phyloP scores from a whole-genome alignment of 2,113 vertebrate species.

The Eubucco bourcierii region DNA sequence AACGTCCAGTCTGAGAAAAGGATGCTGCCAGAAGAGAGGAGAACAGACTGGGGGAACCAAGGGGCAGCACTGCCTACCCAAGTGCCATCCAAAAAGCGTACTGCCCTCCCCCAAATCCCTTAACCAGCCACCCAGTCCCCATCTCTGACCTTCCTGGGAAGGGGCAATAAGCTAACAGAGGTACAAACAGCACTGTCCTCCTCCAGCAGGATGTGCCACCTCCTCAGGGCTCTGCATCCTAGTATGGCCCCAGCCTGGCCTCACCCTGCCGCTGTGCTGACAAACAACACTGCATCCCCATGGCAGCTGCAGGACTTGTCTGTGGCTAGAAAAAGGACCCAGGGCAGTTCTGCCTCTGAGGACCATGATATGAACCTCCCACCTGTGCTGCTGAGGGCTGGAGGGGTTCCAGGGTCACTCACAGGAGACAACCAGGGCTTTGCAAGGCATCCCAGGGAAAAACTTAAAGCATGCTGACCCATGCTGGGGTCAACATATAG shows the following conservation, averaged over 20 bases:
- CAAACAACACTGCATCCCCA: fast-evolving
- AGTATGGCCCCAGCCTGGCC: not conserved
- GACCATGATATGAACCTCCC: not conserved
- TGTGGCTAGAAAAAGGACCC: not conserved
- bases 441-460: fast-evolving
- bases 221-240: not conserved
- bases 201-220: not conserved
- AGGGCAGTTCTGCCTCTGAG: not conserved
- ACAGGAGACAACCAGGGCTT: fast-evolving
- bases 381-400: not conserved
- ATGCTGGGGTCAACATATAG: fast-evolving
- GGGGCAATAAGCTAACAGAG: not conserved
- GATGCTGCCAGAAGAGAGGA: not conserved
- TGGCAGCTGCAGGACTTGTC: fast-evolving
- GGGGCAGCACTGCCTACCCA: not conserved
- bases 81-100: not conserved
- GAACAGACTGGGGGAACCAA: not conserved
- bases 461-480: not conserved
- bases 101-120: fast-evolving
- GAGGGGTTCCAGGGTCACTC: not conserved
- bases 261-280: not conserved
- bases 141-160: not conserved
- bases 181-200: not conserved
- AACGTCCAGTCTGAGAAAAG: not conserved
- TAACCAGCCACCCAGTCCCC: fast-evolving